A percentile compares a stretch with the other conserved stretches of the same genome.
phyloP scores from a whole-genome alignment of 2,113 vertebrate genomes.

The Gnathonemus echidnorhynchus region DNA sequence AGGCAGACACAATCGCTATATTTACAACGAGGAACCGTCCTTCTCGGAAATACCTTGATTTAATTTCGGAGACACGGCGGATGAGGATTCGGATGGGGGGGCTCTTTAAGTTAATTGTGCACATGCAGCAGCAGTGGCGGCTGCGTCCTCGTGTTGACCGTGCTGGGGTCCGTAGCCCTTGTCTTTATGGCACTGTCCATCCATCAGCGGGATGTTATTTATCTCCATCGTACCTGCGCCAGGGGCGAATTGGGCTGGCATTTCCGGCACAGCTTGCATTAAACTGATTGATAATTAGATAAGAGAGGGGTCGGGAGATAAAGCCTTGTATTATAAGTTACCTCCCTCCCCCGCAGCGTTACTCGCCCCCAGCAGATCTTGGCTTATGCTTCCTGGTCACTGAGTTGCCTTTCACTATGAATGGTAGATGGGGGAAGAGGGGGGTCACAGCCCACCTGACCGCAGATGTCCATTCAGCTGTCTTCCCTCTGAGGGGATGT shows the following conservation, averaged over 20 bases:
- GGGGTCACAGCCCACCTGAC: background rate
- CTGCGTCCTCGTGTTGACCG: conserved; percentile 43
- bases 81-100: conserved; percentile 58
- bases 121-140: conserved; percentile 18
- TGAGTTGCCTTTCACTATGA: background rate
- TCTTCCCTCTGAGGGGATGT: background rate
- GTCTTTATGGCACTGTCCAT: conserved; percentile 62
- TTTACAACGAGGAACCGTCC: conserved; percentile 61
- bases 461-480: background rate
- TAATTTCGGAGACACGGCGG: conserved; percentile 67
- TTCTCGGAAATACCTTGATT: conserved; percentile 88
- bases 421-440: background rate
- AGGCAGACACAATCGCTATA: conserved; percentile 66
- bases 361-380: background rate
- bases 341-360: background rate
- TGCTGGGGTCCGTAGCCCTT: conserved; percentile 19
- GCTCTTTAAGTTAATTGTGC: conserved; percentile 61
- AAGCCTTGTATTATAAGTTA: background rate
- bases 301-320: conserved; percentile 3
- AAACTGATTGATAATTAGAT: conserved; percentile 48
- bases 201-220: conserved; percentile 45
- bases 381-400: background rate
- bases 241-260: conserved; percentile 37
- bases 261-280: conserved; percentile 34
- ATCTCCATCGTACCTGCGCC: conserved; percentile 63